Percentiles rank a stretch among this genome's conserved stretches.
These are phyloP conservation scores for Mamestra brassicae DNA, from an alignment of 2,888 invertebrate genomes.

Conservation along the genomic window DNA sequence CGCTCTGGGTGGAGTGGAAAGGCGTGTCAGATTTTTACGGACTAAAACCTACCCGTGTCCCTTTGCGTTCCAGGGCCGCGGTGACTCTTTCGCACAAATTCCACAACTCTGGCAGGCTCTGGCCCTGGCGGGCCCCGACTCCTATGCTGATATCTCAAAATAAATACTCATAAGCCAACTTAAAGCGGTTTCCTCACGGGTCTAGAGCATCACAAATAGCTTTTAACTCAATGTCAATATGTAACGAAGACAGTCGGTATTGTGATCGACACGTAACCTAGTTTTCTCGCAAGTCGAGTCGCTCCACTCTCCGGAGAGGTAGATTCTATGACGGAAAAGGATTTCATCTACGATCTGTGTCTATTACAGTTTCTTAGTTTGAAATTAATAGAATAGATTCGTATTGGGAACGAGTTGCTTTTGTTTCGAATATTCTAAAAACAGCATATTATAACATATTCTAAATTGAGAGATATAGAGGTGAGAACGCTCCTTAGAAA, in stretches of 20 bases:
- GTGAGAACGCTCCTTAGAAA: too few relatives aligned
- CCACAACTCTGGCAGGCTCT: too few relatives aligned
- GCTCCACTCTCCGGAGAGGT: slow-evolving; percentile 4
- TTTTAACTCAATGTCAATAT: slow-evolving; percentile 1
- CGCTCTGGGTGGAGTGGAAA: too few relatives aligned
- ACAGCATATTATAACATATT: neutral
- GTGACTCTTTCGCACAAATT: too few relatives aligned
- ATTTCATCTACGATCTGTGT: slow-evolving; percentile 7
- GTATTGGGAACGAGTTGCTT: neutral
- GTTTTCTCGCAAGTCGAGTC: slow-evolving; percentile 11
- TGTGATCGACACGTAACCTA: slow-evolving; percentile 31
- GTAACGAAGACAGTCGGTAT: neutral
- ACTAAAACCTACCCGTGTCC: too few relatives aligned
- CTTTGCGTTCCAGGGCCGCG: too few relatives aligned
- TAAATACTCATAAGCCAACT: neutral
- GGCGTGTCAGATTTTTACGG: too few relatives aligned
- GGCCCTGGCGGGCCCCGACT: too few relatives aligned
- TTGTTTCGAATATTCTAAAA: neutral
- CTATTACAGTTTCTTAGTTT: neutral
- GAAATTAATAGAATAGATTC: neutral
- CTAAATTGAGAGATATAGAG: too few relatives aligned
- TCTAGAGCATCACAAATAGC: neutral
- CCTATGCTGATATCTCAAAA: too few relatives aligned
- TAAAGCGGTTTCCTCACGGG: neutral
- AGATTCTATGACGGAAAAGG: slow-evolving; percentile 6